Evolutionary conservation across 1,140 invertebrate genomes (phyloP).

Genomic region (Drosophila carrolli): DNA sequence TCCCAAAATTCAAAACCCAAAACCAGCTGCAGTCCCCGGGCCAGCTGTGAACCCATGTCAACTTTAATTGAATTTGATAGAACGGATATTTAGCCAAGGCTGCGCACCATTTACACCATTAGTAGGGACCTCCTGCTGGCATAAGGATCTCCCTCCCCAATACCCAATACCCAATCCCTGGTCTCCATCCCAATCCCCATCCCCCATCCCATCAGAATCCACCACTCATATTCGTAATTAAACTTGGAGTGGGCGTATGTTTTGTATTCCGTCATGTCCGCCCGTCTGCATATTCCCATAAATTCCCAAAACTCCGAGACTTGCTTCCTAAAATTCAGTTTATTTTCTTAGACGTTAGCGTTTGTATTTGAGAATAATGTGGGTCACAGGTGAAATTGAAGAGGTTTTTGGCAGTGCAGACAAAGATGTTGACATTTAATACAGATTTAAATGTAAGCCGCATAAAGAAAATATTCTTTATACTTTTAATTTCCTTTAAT

Average conservation of each 20-base stretch:
- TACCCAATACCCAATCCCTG: no score
- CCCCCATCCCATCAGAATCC: neutral
- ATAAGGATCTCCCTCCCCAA: neutral
- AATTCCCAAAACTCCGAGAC: neutral
- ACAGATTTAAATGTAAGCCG: neutral
- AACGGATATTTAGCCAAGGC: conserved; percentile 76
- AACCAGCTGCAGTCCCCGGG: conserved; percentile 24
- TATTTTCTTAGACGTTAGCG: neutral
- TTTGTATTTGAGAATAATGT: neutral
- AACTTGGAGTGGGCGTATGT: conserved; percentile 2
- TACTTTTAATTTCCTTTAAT: no score
- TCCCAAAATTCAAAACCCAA: neutral
- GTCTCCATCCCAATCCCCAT: neutral
- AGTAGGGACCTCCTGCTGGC: conserved; percentile 1
- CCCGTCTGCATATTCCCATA: neutral
- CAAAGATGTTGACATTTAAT: no score
- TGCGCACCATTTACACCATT: conserved; percentile 61
- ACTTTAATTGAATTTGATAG: conserved; percentile 82
- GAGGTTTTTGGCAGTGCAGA: neutral
- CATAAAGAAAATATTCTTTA: no score
- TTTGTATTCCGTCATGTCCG: neutral
- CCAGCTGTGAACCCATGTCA: conserved; percentile 75
- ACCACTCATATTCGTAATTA: conserved; percentile 26
- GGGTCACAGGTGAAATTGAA: neutral
- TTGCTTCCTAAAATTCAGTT: neutral